Percentiles rank a stretch among this genome's conserved stretches.
phyloP scores from a whole-genome alignment of 2,888 invertebrate species.

The Stenchaetothrips biformis region DNA sequence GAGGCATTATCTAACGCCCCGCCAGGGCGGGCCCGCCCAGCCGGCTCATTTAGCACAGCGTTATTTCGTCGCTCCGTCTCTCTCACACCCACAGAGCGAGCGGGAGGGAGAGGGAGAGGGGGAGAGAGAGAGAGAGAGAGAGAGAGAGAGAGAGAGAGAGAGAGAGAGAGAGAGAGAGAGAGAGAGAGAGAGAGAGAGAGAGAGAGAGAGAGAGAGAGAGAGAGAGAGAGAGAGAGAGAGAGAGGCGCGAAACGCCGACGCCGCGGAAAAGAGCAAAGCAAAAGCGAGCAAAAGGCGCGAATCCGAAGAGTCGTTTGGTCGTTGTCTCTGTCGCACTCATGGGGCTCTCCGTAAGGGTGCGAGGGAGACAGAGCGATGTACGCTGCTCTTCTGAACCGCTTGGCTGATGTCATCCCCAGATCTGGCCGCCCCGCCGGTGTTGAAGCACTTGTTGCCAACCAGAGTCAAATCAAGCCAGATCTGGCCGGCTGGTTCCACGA shows the following conservation, averaged over 20 bases:
- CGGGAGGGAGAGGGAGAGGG: neutral
- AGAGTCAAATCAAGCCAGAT: too few species aligned
- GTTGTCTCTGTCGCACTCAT: neutral
- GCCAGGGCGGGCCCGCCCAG: neutral
- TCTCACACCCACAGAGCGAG: neutral
- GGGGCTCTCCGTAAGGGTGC: neutral
- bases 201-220: slow-evolving; percentile 30
- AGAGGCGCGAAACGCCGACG: neutral
- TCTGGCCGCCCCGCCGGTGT: too few species aligned
- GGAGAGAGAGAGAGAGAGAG: neutral
- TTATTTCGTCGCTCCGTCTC: neutral
- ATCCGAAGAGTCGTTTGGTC: neutral
- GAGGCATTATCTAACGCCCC: too few species aligned
- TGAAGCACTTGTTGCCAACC: too few species aligned
- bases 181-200: slow-evolving; percentile 32
- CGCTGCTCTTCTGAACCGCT: neutral
- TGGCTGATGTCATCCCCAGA: neutral
- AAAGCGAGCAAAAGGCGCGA: neutral
- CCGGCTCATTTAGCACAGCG: neutral
- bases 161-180: slow-evolving; percentile 31
- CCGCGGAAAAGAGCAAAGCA: neutral
- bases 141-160: slow-evolving; percentile 30
- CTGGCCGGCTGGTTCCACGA: too few species aligned
- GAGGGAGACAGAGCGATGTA: too few species aligned
- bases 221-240: slow-evolving; percentile 28